phyloP scores from a whole-genome alignment of 2,797 vertebrate genomes.

The Rhodeus uyekii region DNA sequence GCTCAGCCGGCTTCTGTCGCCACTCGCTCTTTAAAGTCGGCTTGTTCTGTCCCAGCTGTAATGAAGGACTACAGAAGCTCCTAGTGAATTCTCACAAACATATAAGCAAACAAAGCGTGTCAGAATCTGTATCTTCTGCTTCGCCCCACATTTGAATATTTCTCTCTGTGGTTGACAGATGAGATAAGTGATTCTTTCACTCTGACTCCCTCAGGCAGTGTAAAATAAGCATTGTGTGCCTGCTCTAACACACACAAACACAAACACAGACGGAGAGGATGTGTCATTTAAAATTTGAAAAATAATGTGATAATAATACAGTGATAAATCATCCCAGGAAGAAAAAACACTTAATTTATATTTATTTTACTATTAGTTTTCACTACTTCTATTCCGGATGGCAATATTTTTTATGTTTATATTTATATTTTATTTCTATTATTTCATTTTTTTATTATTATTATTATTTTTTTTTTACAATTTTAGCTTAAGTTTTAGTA shows the following conservation, averaged over 20 bases:
- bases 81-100: neutral
- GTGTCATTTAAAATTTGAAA: neutral
- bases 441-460: too few relatives aligned
- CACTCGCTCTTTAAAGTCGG: neutral
- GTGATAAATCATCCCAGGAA: neutral
- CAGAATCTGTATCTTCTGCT: conserved; percentile 21
- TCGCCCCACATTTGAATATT: conserved; percentile 27
- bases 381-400: neutral
- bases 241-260: conserved; percentile 23
- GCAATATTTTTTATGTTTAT: neutral
- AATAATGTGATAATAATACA: neutral
- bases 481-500: neutral
- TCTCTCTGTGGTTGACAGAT: conserved; percentile 52
- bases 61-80: neutral
- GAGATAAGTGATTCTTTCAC: conserved; percentile 47
- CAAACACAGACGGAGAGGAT: conserved; percentile 18
- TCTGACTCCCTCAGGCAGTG: conserved; percentile 52
- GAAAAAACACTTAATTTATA: neutral
- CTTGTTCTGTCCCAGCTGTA: neutral
- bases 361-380: neutral
- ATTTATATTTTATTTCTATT: neutral
- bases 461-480: too few relatives aligned
- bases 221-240: conserved; percentile 47
- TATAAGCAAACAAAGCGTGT: conserved; percentile 8
- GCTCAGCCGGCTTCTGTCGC: neutral